Percentiles rank a stretch among this genome's conserved stretches.
Evolutionary conservation across 2,888 invertebrate species (phyloP).

Genomic region (Loripinus fragilis): DNA sequence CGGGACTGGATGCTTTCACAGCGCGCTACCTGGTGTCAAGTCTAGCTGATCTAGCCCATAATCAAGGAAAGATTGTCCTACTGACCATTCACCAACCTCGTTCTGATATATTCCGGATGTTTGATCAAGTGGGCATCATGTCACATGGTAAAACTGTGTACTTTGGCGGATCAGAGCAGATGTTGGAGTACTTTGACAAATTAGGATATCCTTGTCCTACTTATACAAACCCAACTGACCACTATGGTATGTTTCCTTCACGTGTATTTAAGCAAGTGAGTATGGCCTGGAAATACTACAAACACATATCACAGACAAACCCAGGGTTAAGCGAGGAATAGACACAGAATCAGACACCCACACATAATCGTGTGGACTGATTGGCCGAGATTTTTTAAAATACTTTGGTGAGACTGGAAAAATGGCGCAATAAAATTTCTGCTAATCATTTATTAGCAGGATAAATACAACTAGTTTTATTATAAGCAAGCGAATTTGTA

Average conservation of each 20-base stretch:
- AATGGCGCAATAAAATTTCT: too few relatives aligned
- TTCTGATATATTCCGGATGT: slow-evolving; percentile 76
- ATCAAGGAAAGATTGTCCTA: slow-evolving; percentile 86
- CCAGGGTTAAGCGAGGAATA: too few relatives aligned
- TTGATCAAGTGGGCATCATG: slow-evolving; percentile 74
- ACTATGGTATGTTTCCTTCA: slow-evolving; percentile 88
- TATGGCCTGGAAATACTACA: too few relatives aligned
- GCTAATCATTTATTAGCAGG: too few relatives aligned
- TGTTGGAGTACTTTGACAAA: slow-evolving; percentile 96
- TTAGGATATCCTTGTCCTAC: slow-evolving; percentile 99
- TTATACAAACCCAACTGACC: slow-evolving; percentile 98
- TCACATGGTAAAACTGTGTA: slow-evolving; percentile 88
- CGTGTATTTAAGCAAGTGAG: too few relatives aligned
- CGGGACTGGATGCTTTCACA: slow-evolving; percentile 94
- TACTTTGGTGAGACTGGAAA: too few relatives aligned
- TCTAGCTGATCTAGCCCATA: slow-evolving; percentile 71
- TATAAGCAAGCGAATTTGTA: too few relatives aligned
- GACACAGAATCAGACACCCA: too few relatives aligned
- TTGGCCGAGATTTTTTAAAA: too few relatives aligned
- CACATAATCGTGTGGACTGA: too few relatives aligned
- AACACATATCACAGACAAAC: too few relatives aligned
- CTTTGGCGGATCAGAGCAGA: slow-evolving; percentile 87
- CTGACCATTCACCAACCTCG: slow-evolving; percentile 89
- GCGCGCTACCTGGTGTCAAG: slow-evolving; percentile 87
- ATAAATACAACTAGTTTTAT: too few relatives aligned